Base-by-base conservation (phyloP, 2,888 invertebrate genomes). In the Volucella zonaria region DNA sequence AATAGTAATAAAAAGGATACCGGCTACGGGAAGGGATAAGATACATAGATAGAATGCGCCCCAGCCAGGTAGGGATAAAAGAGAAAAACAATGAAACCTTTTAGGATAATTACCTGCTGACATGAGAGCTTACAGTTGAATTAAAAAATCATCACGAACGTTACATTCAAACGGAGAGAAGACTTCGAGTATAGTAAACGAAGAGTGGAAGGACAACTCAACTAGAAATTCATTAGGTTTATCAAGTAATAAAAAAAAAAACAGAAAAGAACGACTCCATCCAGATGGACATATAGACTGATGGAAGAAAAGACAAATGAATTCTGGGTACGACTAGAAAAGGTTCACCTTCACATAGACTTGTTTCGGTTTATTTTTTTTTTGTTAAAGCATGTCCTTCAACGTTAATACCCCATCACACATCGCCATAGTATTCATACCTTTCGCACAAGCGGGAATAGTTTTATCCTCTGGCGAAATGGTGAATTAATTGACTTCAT, bases 31-130 rank as follows among this genome's bases (percentile, higher is more conserved):
- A 58, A 73, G 49, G 75, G 51, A 61, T 31, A 42, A 31, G 47
- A 43, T 61, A 14, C 23, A 54, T 11, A 38, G 61, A 10, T 4
- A n/a, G 15, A 31, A 11, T 18, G 14, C 52, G n/a, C 58, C 42
- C 49, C 66, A 80, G 66, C 18, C 45, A 58, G 10, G 23, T 23
- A 67, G 6, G 15, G 45, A n/a, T 49, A 40, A 51, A 59, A 51
- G 31, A 8, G 31, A 56, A 82, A 79, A 80, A 80, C 71, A 80
- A 80, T 85, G 67, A 76, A 80, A 80, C 76, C 83, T 85, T 80
- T 85, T 76, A 85, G 80, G 71, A 85, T 85, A 85, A 85, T 80
- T 85, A 80, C 83, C 76, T 85, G 80, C 66, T 80, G 83, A 85
- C 83, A 85, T 76, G 83, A 80, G 71, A 80, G 83, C 80, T 80